phyloP scores from a whole-genome alignment of 2,888 invertebrate genomes.

The Cacoxenus indagator region DNA sequence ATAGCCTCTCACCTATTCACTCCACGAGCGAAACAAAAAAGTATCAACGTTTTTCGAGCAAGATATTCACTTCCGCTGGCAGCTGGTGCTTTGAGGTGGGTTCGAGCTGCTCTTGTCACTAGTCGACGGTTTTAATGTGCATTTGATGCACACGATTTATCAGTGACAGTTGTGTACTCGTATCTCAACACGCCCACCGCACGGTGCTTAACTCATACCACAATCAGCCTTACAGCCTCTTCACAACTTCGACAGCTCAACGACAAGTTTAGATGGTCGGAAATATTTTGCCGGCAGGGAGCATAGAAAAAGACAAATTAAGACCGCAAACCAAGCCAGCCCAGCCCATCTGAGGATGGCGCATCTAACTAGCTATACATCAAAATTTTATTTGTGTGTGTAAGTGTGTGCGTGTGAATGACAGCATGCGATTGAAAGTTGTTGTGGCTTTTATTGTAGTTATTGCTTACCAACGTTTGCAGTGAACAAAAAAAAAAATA shows the following conservation, averaged over 20 bases:
- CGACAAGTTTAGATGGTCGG: not conserved
- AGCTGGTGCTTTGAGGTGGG: not conserved
- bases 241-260: not conserved
- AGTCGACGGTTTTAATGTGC: not conserved
- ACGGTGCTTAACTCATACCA: too few relatives aligned
- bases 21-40: too few relatives aligned
- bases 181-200: not conserved
- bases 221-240: not conserved
- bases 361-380: too few relatives aligned
- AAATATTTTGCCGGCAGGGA: conserved; percentile 1
- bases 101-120: not conserved
- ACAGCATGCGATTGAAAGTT: too few relatives aligned
- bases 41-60: too few relatives aligned
- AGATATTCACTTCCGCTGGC: too few relatives aligned
- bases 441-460: too few relatives aligned
- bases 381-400: not conserved
- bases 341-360: too few relatives aligned
- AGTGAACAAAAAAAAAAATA: too few relatives aligned
- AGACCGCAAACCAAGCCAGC: not conserved
- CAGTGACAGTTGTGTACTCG: not conserved
- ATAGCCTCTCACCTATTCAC: too few relatives aligned
- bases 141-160: not conserved
- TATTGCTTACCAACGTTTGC: too few relatives aligned
- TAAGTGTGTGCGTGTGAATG: too few relatives aligned
- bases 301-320: conserved; percentile 38